These are phyloP conservation scores for Scaptomyza polygonia DNA, from an alignment of 2,888 invertebrate species.

Conservation along the genomic window DNA sequence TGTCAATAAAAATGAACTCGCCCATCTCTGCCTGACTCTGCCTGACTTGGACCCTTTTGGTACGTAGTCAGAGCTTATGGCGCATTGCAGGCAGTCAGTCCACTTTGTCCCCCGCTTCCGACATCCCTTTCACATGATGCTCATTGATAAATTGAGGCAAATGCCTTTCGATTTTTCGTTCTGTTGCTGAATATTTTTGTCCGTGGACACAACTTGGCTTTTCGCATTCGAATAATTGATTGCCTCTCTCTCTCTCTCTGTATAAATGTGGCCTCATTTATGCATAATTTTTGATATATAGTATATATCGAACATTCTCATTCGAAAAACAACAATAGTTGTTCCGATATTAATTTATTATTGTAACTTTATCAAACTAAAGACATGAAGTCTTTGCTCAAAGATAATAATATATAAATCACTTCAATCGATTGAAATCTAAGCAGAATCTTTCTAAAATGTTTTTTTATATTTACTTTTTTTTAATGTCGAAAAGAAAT, in stretches of 20 bases:
- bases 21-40: slow-evolving; percentile 13
- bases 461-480: not conserved
- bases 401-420: not conserved
- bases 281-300: slow-evolving; percentile 53
- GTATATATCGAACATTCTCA: slow-evolving; percentile 45
- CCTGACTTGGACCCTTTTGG: slow-evolving; percentile 9
- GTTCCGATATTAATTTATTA: slow-evolving; percentile 39
- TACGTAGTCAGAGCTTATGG: slow-evolving; percentile 40
- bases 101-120: slow-evolving; percentile 20
- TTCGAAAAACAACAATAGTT: slow-evolving; percentile 7
- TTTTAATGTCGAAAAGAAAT: not conserved
- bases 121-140: slow-evolving; percentile 13
- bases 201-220: slow-evolving; percentile 66
- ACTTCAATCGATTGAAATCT: not conserved
- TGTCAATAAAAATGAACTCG: slow-evolving; percentile 59
- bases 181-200: slow-evolving; percentile 31
- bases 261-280: slow-evolving; percentile 40
- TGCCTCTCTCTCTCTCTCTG: slow-evolving; percentile 43
- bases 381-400: not conserved
- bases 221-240: slow-evolving; percentile 76
- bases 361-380: not conserved
- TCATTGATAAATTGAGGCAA: slow-evolving; percentile 72
- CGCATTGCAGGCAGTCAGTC: slow-evolving; percentile 67
- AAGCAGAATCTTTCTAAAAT: not conserved
- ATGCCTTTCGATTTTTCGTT: slow-evolving; percentile 72